These are phyloP conservation scores for Rhabdornis inornatus DNA, from an alignment of 2,113 vertebrate genomes.

Conservation along the genomic window DNA sequence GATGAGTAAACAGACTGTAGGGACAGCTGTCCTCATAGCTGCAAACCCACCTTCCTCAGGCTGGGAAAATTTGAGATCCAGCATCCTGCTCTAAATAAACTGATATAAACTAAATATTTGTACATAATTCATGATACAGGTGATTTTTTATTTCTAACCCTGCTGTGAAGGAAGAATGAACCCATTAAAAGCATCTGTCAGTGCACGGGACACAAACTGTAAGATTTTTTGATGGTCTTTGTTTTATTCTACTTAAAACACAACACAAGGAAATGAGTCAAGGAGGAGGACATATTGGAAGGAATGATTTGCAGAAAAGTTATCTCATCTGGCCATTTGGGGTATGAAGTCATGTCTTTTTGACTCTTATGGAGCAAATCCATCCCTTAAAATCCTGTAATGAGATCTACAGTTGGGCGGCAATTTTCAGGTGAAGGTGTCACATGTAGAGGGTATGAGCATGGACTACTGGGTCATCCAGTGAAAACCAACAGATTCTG, in stretches of 20 bases:
- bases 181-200: background rate
- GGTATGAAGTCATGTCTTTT: background rate
- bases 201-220: background rate
- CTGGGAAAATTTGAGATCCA: background rate
- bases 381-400: background rate
- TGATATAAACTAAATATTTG: background rate
- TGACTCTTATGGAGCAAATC: background rate
- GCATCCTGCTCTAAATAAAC: background rate
- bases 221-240: background rate
- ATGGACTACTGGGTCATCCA: background rate
- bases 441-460: rapidly evolving
- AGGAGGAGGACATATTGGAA: background rate
- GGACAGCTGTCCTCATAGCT: background rate
- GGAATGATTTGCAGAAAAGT: background rate
- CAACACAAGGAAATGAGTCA: background rate
- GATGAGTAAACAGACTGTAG: background rate
- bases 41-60: background rate
- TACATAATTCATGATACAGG: background rate
- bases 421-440: background rate
- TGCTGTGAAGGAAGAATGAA: background rate
- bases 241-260: background rate
- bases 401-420: background rate
- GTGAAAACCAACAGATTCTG: background rate
- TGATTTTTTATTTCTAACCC: background rate
- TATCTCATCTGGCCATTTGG: background rate